Conservation (phyloP, 2,888 invertebrate genomes). For the Pyrochroa serraticornis region DNA sequence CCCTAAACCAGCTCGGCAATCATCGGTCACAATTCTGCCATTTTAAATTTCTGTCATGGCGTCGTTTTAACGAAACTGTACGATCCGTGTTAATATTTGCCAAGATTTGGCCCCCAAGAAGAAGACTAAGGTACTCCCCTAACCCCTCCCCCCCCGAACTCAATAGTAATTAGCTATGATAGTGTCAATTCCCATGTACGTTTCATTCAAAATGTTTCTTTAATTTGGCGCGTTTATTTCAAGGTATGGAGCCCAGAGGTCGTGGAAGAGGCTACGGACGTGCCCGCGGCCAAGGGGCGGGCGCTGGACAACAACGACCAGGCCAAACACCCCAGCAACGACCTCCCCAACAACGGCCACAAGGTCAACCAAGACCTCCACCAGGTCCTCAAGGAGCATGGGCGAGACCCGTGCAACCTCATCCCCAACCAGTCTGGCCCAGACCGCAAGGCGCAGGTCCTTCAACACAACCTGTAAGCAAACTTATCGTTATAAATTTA, state of each 20-base stretch:
- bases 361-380: slow-evolving; percentile 16
- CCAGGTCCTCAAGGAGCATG: slow-evolving; percentile 35
- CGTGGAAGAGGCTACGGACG: slow-evolving; percentile 39
- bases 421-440: slow-evolving; percentile 24
- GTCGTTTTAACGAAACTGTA: too few relatives aligned
- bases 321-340: slow-evolving; percentile 22
- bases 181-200: too few relatives aligned
- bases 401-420: slow-evolving; percentile 35
- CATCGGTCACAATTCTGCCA: too few relatives aligned
- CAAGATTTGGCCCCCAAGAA: too few relatives aligned
- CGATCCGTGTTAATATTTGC: too few relatives aligned
- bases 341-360: slow-evolving; percentile 20
- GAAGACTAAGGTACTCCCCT: too few relatives aligned
- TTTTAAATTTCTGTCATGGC: too few relatives aligned
- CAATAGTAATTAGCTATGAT: too few relatives aligned
- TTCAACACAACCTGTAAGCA: neutral
- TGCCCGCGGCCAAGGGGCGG: slow-evolving; percentile 8
- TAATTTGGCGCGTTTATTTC: too few relatives aligned
- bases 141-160: too few relatives aligned
- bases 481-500: neutral
- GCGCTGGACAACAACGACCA: neutral
- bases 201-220: too few relatives aligned
- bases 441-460: slow-evolving; percentile 30
- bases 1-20: too few relatives aligned
- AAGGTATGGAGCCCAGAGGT: slow-evolving; percentile 29